Evolutionary conservation across 1,140 invertebrate species (phyloP), one percentile per base, ranked within the genome.

Genomic region (Epicauta chinensis): DNA sequence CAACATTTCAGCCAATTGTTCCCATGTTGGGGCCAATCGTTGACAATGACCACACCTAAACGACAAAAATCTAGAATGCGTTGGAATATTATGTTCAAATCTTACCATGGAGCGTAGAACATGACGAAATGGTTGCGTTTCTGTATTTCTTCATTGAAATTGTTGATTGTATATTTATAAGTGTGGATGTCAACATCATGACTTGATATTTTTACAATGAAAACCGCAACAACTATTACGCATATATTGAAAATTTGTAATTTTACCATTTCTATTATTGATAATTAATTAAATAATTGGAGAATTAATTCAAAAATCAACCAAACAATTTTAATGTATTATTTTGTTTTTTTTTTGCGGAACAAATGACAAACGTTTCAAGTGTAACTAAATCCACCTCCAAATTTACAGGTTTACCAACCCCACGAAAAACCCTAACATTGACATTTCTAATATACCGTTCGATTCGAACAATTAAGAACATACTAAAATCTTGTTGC

Each of bases 91-190:
- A n/a, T n/a, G n/a, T n/a, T n/a, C n/a, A n/a, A n/a, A 17, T 48
- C 72, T 74, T 76, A 88, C 86, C 86, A 88, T 16, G 86, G 85
- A 6, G 84, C 84, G 69, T 80, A 87, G 63, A 87, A 87, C 76
- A 87, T 87, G 29, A 90, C 72, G 69, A 89, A 89, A 66, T 86
- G 80, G 64, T 81, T 77, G 44, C 80, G 84, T 34, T 76, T 76
- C 10, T 73, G 62, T 2, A 87, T 67, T 69, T 78, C 73, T 15
- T 71, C 62, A 2, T 71, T 64, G 63, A 86, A 86, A 41, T 71
- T 78, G 7, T 77, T 75, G 10, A 55, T 57, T 2, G 57, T 70
- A 53, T 74, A 76, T 53, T 71, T 65, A 13, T 72, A 37, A 9
- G 69, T 68, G 51, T 70, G 58, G 11, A 63, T 63, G 54, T 68